Evolutionary conservation across 2,888 invertebrate species (phyloP), one percentile per base, ranked within the genome.

Genomic region (Pristionchus exspectatus): DNA sequence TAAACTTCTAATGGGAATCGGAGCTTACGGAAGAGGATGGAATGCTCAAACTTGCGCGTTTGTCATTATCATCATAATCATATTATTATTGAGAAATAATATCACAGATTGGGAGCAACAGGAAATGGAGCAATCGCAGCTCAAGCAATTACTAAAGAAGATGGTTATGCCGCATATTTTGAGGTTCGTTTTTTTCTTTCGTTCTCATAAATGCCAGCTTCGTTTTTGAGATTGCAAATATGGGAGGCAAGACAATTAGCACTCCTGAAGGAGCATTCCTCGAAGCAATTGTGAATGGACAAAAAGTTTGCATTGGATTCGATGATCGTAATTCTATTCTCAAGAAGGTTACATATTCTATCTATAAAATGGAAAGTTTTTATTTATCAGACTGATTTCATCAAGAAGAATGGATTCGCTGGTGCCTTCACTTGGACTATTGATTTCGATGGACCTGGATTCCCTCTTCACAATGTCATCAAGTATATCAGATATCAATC

Each of bases 91-190:
- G 44, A 50, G 44, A 50, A 50, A 7, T 38, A 9, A 50, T 9
- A 54, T 56, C 56, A 16, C 84, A 84, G 85, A 44, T 50, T 38
- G 50, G 87, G 87, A 87, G 66, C 69, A 3, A 27, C 87, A 3
- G 44, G 27, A 66, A 66, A 69, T n/a, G 69, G 30, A 66, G 50
- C 90, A 3, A 27, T 74, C 0, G 74, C 77, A 5, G 72, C 56
- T 56, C 84, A 85, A 16, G 81, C 83, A 72, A 98, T 97, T 95
- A 98, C 98, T 1, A 97, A 97, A 92, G 98, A 98, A 95, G 97
- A 97, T 10, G 98, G 98, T 24, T 98, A 98, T 95, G 96, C 98
- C 96, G 97, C 98, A 14, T 98, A 98, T 96, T 98, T 98, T 95
- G 98, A 98, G 90, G 91, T 90, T 24, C n/a, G 24, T 1, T 24